A percentile compares a stretch with the other conserved stretches of the same genome.
These are phyloP conservation scores for Mycetomoellerius zeteki DNA, from an alignment of 1,140 invertebrate genomes.

Conservation along the genomic window DNA sequence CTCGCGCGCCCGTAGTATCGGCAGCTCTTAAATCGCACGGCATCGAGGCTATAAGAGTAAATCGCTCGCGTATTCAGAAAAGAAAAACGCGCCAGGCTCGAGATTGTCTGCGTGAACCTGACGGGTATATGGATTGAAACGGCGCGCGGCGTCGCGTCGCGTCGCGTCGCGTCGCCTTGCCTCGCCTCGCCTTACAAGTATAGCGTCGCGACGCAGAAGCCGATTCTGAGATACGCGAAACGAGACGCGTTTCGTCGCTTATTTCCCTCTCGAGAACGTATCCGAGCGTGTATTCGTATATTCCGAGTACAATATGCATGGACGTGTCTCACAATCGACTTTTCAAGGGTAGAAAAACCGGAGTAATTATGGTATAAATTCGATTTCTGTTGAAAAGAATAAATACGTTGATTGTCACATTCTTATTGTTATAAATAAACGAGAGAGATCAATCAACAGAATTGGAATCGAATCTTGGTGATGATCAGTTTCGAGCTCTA, in stretches of 20 bases:
- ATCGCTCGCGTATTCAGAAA: constrained; percentile 50
- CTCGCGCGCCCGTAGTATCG: constrained; percentile 26
- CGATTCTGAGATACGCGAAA: constrained; percentile 34
- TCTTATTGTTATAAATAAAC: neutral
- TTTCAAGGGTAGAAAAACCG: neutral
- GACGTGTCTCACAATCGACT: neutral
- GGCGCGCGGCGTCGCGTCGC: neutral
- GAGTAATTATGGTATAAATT: neutral
- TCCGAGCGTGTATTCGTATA: constrained; percentile 9
- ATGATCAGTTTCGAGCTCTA: neutral
- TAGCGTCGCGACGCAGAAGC: constrained; percentile 28
- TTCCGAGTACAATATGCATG: constrained; percentile 11
- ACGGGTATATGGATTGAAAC: constrained; percentile 42
- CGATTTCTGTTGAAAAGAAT: neutral
- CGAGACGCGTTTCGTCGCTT: constrained; percentile 42
- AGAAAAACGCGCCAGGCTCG: constrained; percentile 35
- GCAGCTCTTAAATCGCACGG: constrained; percentile 46
- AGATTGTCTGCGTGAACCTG: constrained; percentile 51
- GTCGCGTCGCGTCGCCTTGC: neutral
- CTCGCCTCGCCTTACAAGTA: neutral
- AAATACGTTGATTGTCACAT: neutral
- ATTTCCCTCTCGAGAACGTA: constrained; percentile 48
- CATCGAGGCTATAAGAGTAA: constrained; percentile 40
- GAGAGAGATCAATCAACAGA: neutral
- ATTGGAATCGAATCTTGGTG: neutral